Evolutionary conservation across 2,113 vertebrate genomes (phyloP).

Genomic region (Peromyscus californicus): DNA sequence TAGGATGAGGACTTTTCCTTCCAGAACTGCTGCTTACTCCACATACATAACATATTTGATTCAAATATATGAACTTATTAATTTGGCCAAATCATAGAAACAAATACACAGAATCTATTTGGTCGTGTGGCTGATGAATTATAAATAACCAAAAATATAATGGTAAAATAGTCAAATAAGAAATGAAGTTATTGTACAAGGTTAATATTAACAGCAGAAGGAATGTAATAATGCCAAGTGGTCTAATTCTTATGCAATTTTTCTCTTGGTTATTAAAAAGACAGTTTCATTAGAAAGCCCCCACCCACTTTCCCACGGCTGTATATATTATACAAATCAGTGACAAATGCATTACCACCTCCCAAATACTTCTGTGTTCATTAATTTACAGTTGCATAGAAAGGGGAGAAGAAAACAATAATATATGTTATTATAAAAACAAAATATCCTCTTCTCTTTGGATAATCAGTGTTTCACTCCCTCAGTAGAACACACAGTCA

Average conservation of each 20-base stretch:
- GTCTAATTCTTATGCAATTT: constrained; percentile 85
- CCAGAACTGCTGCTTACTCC: constrained; percentile 19
- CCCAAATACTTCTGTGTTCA: constrained; percentile 92
- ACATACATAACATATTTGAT: constrained; percentile 69
- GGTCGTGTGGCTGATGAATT: constrained; percentile 75
- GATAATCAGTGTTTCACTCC: constrained; percentile 90
- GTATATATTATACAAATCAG: constrained; percentile 93
- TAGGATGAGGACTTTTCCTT: background rate
- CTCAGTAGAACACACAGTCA: constrained; percentile 82
- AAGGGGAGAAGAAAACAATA: constrained; percentile 91
- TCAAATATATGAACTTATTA: constrained; percentile 70
- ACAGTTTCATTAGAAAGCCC: constrained; percentile 89
- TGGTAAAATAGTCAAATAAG: constrained; percentile 79
- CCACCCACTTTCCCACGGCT: constrained; percentile 86
- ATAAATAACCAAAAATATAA: constrained; percentile 87
- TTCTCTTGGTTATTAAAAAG: constrained; percentile 87
- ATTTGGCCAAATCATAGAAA: constrained; percentile 72
- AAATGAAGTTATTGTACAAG: constrained; percentile 84
- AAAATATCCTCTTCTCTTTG: constrained; percentile 94
- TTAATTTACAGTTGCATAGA: constrained; percentile 99
- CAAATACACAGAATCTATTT: constrained; percentile 72
- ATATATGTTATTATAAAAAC: constrained; percentile 89
- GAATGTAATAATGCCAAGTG: constrained; percentile 90
- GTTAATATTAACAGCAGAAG: constrained; percentile 87
- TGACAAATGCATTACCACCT: constrained; percentile 89